Conservation (phyloP, 2,113 vertebrate genomes). For the Cheilinus undulatus region DNA sequence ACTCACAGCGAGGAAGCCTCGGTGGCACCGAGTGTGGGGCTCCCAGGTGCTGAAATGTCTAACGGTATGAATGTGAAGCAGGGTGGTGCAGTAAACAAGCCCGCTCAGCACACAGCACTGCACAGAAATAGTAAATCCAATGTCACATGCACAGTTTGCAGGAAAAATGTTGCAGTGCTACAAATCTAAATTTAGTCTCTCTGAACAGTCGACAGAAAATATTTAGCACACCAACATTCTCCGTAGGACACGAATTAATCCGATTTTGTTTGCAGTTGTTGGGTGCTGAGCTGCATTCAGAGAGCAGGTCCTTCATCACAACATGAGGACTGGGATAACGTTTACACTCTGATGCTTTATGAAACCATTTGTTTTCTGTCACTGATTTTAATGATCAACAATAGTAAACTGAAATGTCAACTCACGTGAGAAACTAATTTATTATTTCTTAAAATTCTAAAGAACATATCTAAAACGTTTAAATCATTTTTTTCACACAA, state of each 20-base stretch:
- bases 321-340: too few relatives aligned
- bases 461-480: too few relatives aligned
- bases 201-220: background rate
- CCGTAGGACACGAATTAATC: background rate
- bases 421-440: too few relatives aligned
- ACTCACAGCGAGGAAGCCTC: background rate
- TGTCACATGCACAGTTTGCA: background rate
- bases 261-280: background rate
- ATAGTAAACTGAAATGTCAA: too few relatives aligned
- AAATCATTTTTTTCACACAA: too few relatives aligned
- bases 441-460: too few relatives aligned
- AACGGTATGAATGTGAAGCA: conserved; percentile 12
- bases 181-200: background rate
- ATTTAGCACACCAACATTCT: background rate
- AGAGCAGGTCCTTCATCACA: too few relatives aligned
- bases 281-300: too few relatives aligned
- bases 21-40: background rate
- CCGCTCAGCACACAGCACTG: conserved; percentile 24
- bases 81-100: background rate
- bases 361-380: too few relatives aligned
- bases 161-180: background rate
- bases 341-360: too few relatives aligned
- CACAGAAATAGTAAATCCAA: background rate
- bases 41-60: conserved; percentile 2
- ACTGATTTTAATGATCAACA: too few relatives aligned